These are phyloP conservation scores for Mirza zaza DNA, from an alignment of 2,113 vertebrate genomes.

Conservation along the genomic window DNA sequence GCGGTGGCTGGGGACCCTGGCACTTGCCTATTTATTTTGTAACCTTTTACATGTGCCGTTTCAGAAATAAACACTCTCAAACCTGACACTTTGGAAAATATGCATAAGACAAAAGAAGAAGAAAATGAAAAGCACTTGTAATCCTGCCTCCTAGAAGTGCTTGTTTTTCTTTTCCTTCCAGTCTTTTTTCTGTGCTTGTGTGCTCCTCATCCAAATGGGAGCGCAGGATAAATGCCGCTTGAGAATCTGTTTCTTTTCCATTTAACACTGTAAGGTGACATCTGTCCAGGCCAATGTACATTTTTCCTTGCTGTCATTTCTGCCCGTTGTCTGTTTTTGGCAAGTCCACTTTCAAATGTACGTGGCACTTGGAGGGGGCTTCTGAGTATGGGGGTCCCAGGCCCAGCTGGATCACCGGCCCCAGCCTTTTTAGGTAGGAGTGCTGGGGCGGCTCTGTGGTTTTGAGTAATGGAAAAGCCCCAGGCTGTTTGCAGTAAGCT, in stretches of 20 bases:
- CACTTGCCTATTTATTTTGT: neutral
- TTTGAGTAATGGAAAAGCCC: conserved; percentile 3
- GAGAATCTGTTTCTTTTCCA: neutral
- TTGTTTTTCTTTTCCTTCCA: neutral
- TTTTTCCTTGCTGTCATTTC: neutral
- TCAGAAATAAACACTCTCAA: neutral
- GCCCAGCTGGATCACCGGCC: too few species aligned
- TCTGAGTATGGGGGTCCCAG: neutral
- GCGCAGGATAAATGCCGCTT: fast-evolving
- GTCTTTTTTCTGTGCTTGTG: neutral
- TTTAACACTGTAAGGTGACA: neutral
- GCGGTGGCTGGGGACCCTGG: neutral
- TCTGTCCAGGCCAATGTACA: neutral
- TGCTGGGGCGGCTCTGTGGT: neutral
- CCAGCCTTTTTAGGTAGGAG: neutral
- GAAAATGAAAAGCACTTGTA: neutral
- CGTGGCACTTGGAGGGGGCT: neutral
- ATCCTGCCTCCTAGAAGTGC: neutral
- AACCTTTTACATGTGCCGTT: neutral
- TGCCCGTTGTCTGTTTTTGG: neutral
- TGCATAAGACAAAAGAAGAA: neutral
- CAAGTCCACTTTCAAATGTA: neutral
- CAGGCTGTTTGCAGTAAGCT: neutral
- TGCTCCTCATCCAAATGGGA: neutral
- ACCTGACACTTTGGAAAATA: neutral